Base-by-base conservation (phyloP, 2,888 invertebrate species). In the Automeris io region DNA sequence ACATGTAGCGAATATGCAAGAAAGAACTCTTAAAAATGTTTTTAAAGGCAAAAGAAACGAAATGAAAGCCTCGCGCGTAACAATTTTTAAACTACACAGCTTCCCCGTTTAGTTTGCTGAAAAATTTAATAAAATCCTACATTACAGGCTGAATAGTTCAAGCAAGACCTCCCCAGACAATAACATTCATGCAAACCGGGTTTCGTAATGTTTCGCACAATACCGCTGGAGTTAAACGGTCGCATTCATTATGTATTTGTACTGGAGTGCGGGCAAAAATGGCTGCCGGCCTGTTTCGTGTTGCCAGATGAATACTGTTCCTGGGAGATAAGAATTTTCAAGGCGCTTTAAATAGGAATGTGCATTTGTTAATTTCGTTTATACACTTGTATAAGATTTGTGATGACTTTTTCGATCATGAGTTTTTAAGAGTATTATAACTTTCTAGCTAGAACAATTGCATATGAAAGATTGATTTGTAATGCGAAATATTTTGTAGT, bases 161-260 rank as follows among this genome's bases (percentile, higher is more conserved):
- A 51, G 58, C 54, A 58, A 66, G 63, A 62, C 59, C 59, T 67
- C 67, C 67, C 67, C 51, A 57, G 61, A 61, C 60, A 65, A 65
- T 61, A 52, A 56, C 54, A 53, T 58, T 54, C 53, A 51, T 59
- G 59, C 16, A 29, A 61, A 62, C 60, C 61, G 61, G 61, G 57
- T 59, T 56, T 61, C 61, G 61, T 61, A 62, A 62, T 62, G 68
- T 67, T 64, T 59, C 70, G 61, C 51, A 62, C 77, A 75, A 70
- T 71, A 59, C 66, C 57, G 66, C 16, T 16, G 29, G 29, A 65
- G 62, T 61, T 68, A 70, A 77, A 68, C 72, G 75, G 52, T 65
- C 56, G 61, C 80, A 78, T 83, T 82, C 82, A 85, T 85, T 82
- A 85, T 83, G 80, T 82, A 83, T 82, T 75, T 78, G 69, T 70